These are phyloP conservation scores for Drosophila nr. perissopoda DNA, from an alignment of 2,888 invertebrate genomes.

Conservation along the genomic window DNA sequence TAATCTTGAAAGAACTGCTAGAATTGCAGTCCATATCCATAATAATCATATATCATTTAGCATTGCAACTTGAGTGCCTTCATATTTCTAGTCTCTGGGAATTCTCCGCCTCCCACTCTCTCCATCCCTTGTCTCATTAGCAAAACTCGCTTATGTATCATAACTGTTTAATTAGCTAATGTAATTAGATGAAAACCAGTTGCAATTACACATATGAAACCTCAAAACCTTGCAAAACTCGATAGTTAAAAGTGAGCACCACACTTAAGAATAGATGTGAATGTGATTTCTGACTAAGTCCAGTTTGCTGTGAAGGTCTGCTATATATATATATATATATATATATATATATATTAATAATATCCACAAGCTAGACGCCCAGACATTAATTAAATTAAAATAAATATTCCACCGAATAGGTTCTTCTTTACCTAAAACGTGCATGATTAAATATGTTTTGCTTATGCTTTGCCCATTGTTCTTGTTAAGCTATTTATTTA, in stretches of 20 bases:
- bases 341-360: neutral
- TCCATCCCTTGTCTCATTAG: neutral
- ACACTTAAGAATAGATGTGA: conserved; percentile 19
- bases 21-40: conserved; percentile 22
- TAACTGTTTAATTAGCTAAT: conserved; percentile 37
- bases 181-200: conserved; percentile 33
- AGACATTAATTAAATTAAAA: conserved; percentile 45
- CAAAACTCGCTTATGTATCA: conserved; percentile 27
- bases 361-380: conserved; percentile 39
- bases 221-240: conserved; percentile 5
- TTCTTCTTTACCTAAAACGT: conserved; percentile 29
- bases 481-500: conserved; percentile 42
- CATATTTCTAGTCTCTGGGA: conserved; percentile 22
- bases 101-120: neutral
- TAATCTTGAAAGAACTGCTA: conserved; percentile 36
- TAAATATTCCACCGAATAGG: conserved; percentile 2
- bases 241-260: conserved; percentile 1
- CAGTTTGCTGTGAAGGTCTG: conserved; percentile 53
- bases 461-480: conserved; percentile 32
- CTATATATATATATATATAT: neutral
- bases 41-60: conserved; percentile 21
- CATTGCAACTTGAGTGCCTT: conserved; percentile 62
- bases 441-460: conserved; percentile 42
- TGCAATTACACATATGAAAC: conserved; percentile 23
- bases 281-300: conserved; percentile 34